phyloP scores from a whole-genome alignment of 2,797 vertebrate genomes.

The Artibeus lituratus region DNA sequence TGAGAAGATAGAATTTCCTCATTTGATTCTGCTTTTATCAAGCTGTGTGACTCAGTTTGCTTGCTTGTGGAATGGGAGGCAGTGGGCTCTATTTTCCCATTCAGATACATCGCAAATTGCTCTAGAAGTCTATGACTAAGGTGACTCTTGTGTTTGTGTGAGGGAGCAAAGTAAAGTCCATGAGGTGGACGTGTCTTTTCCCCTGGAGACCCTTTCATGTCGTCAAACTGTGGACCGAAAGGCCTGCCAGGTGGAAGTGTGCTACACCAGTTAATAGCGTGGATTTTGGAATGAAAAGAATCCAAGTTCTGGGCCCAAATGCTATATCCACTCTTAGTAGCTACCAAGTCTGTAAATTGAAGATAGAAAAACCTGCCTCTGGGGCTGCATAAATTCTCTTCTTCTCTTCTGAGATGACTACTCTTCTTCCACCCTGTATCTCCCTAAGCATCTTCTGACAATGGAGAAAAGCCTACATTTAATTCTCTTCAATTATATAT shows the following conservation, averaged over 20 bases:
- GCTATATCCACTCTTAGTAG: background rate
- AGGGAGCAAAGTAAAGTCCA: background rate
- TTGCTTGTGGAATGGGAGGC: background rate
- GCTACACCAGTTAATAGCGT: background rate
- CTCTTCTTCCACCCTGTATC: background rate
- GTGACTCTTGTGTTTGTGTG: fast-evolving
- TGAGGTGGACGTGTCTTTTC: background rate
- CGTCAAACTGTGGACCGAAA: background rate
- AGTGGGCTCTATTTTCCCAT: background rate
- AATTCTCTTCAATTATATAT: background rate
- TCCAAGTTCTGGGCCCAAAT: background rate
- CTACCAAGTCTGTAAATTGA: background rate
- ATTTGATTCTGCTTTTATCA: background rate
- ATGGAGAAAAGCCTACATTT: background rate
- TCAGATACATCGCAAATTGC: background rate
- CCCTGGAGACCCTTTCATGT: background rate
- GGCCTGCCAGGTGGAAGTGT: background rate
- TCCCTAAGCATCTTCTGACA: background rate
- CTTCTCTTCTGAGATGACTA: background rate
- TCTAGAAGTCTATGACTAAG: background rate
- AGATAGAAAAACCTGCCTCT: background rate
- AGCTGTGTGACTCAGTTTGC: background rate
- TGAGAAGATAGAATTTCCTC: background rate
- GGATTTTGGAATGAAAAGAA: background rate
- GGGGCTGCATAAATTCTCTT: background rate